Conservation (phyloP, 2,888 invertebrate genomes). For the Cryptophagus acutangulus region DNA sequence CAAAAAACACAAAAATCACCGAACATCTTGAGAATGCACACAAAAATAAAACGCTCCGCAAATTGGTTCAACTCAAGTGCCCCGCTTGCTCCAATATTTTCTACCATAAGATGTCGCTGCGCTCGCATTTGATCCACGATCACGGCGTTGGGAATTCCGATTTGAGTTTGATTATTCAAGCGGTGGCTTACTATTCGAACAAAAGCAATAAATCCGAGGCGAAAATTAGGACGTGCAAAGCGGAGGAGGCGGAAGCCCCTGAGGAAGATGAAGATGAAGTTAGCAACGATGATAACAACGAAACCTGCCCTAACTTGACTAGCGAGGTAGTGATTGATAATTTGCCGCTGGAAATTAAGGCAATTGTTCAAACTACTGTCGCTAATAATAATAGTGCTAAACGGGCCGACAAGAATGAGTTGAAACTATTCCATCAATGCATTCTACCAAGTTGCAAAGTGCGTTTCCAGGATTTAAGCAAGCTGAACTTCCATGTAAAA, state of each 20-base stretch:
- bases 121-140: slow-evolving; percentile 62
- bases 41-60: slow-evolving; percentile 52
- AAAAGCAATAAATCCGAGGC: slow-evolving; percentile 29
- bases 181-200: slow-evolving; percentile 46
- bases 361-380: no score
- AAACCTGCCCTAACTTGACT: no score
- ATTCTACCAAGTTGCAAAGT: slow-evolving; percentile 54
- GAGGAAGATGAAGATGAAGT: slow-evolving; percentile 9
- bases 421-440: slow-evolving; percentile 54
- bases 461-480: slow-evolving; percentile 54
- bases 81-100: slow-evolving; percentile 65
- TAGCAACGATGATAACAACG: slow-evolving; percentile 9
- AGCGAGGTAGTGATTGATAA: no score
- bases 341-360: no score
- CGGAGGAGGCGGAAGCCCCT: slow-evolving; percentile 6
- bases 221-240: slow-evolving; percentile 6
- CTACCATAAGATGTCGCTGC: slow-evolving; percentile 57
- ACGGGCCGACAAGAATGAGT: no score
- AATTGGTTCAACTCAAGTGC: slow-evolving; percentile 56
- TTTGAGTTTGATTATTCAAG: slow-evolving; percentile 55
- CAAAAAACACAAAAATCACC: slow-evolving; percentile 41
- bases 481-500: slow-evolving; percentile 60
- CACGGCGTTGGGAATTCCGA: slow-evolving; percentile 63
- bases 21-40: slow-evolving; percentile 45
- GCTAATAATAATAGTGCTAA: no score